Conservation (phyloP, 2,797 vertebrate genomes). For the Argentina silus region DNA sequence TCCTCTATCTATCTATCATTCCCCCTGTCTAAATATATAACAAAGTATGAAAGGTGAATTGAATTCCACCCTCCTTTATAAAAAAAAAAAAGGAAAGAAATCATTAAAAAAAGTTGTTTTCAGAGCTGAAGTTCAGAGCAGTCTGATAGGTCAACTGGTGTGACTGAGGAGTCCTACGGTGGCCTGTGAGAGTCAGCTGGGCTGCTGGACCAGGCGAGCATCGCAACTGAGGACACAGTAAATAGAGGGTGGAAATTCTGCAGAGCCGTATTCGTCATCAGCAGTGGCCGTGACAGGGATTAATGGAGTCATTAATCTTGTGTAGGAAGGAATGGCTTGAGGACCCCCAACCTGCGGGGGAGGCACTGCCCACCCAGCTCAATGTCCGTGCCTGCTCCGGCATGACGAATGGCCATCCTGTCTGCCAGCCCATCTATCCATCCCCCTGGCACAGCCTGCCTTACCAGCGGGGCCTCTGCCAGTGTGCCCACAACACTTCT, state of each 20-base stretch:
- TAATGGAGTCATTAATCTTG: slow-evolving; percentile 76
- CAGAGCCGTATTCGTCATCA: slow-evolving; percentile 45
- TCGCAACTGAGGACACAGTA: slow-evolving; percentile 32
- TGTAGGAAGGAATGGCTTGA: slow-evolving; percentile 73
- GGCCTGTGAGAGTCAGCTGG: neutral
- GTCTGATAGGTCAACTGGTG: no score
- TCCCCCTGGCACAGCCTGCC: slow-evolving; percentile 37
- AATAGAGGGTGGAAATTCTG: slow-evolving; percentile 55
- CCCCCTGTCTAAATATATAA: no score
- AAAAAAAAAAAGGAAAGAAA: no score
- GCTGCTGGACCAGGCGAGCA: neutral
- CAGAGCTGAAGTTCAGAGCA: neutral
- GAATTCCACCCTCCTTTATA: no score
- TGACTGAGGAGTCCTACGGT: no score
- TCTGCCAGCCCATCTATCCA: slow-evolving; percentile 54
- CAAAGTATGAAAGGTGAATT: no score
- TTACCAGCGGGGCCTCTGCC: neutral
- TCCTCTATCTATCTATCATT: no score
- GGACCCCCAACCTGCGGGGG: slow-evolving; percentile 57
- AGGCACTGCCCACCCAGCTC: slow-evolving; percentile 38
- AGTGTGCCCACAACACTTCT: neutral
- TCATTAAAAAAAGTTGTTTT: neutral
- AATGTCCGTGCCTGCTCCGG: slow-evolving; percentile 36
- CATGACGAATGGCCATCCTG: slow-evolving; percentile 52
- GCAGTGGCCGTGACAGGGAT: slow-evolving; percentile 66